Evolutionary conservation across 2,797 vertebrate genomes (phyloP).

Genomic region (Stomatorhinus walkeri): DNA sequence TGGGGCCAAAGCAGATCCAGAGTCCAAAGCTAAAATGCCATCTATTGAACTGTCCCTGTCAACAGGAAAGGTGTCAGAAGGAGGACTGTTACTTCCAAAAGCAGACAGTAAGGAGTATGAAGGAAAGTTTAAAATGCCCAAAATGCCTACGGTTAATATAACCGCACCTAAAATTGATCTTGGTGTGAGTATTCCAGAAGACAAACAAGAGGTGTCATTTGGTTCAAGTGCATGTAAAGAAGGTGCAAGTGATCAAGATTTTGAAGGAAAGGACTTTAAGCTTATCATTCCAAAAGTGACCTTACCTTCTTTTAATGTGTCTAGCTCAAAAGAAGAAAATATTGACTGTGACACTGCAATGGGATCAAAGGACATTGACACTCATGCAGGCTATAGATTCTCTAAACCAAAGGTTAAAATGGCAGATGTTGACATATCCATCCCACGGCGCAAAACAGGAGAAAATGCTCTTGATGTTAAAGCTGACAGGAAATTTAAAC

Average conservation of each 20-base stretch:
- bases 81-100: slow-evolving; percentile 56
- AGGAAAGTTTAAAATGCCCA: slow-evolving; percentile 57
- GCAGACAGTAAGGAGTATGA: slow-evolving; percentile 58
- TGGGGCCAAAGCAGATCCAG: slow-evolving; percentile 33
- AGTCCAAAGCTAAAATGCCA: slow-evolving; percentile 56
- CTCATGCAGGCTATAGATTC: neutral
- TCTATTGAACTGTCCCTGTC: slow-evolving; percentile 62
- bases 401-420: slow-evolving; percentile 36
- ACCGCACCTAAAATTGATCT: slow-evolving; percentile 60
- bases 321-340: slow-evolving; percentile 36
- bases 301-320: slow-evolving; percentile 43
- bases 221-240: slow-evolving; percentile 23
- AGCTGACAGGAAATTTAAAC: slow-evolving; percentile 39
- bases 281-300: slow-evolving; percentile 53
- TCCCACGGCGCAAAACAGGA: slow-evolving; percentile 43
- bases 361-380: slow-evolving; percentile 32
- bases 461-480: slow-evolving; percentile 33
- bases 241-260: slow-evolving; percentile 30
- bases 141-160: slow-evolving; percentile 56
- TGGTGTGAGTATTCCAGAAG: slow-evolving; percentile 51
- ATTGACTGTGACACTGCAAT: neutral
- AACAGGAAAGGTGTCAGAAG: slow-evolving; percentile 50
- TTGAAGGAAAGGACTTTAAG: slow-evolving; percentile 34
- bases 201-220: slow-evolving; percentile 33
- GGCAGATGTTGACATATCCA: slow-evolving; percentile 45